Conservation (phyloP, 2,113 vertebrate genomes). For the Xenus cinereus region DNA sequence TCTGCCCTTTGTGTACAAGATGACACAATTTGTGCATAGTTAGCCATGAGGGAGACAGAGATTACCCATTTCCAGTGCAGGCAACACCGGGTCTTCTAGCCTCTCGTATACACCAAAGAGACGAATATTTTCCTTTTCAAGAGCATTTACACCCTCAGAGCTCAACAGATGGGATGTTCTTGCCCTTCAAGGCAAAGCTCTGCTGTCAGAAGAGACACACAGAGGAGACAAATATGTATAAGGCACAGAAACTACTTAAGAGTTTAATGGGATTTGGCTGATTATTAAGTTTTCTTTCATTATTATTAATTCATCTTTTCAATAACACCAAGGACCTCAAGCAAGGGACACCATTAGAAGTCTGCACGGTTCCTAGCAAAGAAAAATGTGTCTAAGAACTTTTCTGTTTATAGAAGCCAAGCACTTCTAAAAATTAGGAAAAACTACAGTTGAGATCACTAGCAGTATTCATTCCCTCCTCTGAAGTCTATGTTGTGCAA, state of each 20-base stretch:
- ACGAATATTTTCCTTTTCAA: not conserved
- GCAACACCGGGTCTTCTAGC: not conserved
- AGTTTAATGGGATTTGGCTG: slow-evolving; percentile 14
- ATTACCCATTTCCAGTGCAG: slow-evolving; percentile 22
- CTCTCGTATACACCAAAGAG: not conserved
- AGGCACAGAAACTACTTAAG: not conserved
- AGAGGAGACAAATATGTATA: not conserved
- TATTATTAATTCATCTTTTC: not conserved
- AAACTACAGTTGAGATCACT: not conserved
- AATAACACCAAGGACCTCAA: not conserved
- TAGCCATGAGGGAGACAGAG: slow-evolving; percentile 47
- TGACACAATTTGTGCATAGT: slow-evolving; percentile 36
- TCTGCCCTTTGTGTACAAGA: slow-evolving; percentile 43
- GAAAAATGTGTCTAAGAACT: not conserved
- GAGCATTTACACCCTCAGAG: not conserved
- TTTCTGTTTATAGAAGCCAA: not conserved
- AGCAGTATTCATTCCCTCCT: not conserved
- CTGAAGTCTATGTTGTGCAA: rapidly evolving
- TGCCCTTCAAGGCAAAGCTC: slow-evolving; percentile 32
- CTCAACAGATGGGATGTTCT: slow-evolving; percentile 36
- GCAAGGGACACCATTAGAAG: not conserved
- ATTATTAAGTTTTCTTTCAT: not conserved
- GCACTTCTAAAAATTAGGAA: not conserved
- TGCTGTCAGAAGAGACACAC: slow-evolving; percentile 1
- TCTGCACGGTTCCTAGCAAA: not conserved